phyloP scores from a whole-genome alignment of 2,113 vertebrate genomes.

The Camelus bactrianus region DNA sequence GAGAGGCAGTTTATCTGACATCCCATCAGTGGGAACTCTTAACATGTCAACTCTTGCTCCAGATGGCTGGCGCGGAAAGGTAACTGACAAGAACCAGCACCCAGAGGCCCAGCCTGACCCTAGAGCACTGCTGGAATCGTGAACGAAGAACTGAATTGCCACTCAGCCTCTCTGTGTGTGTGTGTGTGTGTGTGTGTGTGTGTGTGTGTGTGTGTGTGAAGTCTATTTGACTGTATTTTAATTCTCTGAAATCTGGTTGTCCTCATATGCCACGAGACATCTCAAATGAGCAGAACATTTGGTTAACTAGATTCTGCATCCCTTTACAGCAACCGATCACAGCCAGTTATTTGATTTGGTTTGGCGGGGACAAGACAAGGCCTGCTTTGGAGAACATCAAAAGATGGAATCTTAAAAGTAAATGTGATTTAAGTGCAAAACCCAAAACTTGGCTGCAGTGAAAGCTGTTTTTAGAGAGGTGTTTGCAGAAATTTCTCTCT shows the following conservation, averaged over 20 bases:
- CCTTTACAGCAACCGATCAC: not conserved
- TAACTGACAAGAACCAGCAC: not conserved
- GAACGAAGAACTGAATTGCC: not conserved
- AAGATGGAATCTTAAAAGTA: not conserved
- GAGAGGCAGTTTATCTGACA: slow-evolving; percentile 46
- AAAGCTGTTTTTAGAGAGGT: not conserved
- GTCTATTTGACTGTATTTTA: not conserved
- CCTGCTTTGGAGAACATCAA: not conserved
- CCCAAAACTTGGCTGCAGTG: not conserved
- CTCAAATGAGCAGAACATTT: not conserved
- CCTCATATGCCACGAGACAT: not conserved
- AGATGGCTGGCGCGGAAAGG: not conserved
- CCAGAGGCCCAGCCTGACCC: not conserved
- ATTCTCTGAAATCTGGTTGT: slow-evolving; percentile 23
- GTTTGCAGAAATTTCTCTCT: not conserved
- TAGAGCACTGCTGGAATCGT: not conserved
- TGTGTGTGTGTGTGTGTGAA: not conserved
- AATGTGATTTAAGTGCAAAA: not conserved
- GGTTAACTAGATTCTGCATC: not conserved
- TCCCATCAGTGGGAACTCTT: not conserved
- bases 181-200: not conserved
- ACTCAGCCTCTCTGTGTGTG: not conserved
- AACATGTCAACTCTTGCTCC: not conserved
- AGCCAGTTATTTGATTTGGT: not conserved
- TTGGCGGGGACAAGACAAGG: not conserved